Conservation (phyloP, 2,113 vertebrate genomes). For the Sialia sialis region DNA sequence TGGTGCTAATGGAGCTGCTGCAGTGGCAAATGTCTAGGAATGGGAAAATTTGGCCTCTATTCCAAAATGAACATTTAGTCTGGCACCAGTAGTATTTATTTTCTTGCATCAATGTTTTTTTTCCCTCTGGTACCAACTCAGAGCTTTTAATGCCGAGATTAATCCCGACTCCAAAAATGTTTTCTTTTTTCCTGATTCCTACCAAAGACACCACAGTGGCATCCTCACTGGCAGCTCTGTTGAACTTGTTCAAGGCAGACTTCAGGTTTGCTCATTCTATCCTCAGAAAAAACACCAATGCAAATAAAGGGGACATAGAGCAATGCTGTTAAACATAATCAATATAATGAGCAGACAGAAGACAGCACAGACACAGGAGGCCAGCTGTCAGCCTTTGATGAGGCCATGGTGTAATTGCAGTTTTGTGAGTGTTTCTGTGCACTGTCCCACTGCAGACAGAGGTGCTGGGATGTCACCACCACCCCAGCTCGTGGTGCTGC, state of each 20-base stretch:
- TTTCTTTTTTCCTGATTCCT: background rate
- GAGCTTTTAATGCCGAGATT: constrained; percentile 36
- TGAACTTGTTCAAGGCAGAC: background rate
- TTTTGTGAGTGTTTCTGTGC: background rate
- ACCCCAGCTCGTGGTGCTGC: background rate
- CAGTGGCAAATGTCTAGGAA: background rate
- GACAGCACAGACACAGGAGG: background rate
- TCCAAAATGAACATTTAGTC: constrained; percentile 34
- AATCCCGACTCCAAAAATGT: background rate
- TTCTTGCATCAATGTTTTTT: background rate
- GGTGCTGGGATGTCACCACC: rapidly evolving
- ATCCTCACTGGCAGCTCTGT: background rate
- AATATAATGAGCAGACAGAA: background rate
- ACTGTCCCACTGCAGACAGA: background rate
- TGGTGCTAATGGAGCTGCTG: background rate
- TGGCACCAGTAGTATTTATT: constrained; percentile 59
- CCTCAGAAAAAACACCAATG: background rate
- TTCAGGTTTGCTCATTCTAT: background rate
- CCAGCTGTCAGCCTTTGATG: background rate
- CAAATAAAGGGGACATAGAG: background rate
- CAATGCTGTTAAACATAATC: background rate
- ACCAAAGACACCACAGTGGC: background rate
- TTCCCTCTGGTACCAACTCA: constrained; percentile 2
- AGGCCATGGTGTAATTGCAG: background rate
- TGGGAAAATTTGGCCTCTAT: background rate